Conservation (phyloP, 2,113 vertebrate species). For the Coreoperca whiteheadi region DNA sequence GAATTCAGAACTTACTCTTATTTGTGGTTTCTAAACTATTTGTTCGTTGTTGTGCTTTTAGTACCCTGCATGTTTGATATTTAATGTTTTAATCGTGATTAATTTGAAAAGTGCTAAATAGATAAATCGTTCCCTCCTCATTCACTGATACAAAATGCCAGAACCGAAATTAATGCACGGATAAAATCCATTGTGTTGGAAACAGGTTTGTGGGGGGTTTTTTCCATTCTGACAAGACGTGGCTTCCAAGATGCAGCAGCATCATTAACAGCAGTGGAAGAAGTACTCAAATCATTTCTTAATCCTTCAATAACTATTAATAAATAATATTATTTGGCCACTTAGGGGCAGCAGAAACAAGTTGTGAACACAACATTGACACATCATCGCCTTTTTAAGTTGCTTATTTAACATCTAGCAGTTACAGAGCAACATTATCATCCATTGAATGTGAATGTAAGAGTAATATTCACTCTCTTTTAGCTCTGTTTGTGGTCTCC, state of each 20-base stretch:
- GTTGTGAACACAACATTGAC: background rate
- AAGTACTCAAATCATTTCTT: background rate
- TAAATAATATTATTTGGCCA: no score
- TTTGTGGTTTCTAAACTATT: background rate
- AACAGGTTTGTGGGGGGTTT: background rate
- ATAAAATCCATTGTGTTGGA: no score
- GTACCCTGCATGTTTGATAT: background rate
- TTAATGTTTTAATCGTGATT: background rate
- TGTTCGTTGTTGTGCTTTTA: background rate
- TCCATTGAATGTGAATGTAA: background rate
- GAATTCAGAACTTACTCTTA: slow-evolving; percentile 2
- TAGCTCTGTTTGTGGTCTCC: background rate
- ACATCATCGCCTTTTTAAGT: background rate
- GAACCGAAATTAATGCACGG: background rate
- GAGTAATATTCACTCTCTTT: background rate
- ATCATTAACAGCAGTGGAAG: background rate
- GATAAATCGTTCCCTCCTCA: background rate
- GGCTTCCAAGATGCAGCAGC: background rate
- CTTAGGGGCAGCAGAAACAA: background rate
- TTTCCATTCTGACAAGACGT: background rate
- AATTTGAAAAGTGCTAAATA: background rate
- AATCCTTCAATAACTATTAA: no score
- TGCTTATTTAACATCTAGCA: background rate
- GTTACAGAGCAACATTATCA: background rate
- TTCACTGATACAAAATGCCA: background rate